Evolutionary conservation across 2,797 vertebrate genomes (phyloP), one percentile per base, ranked within the genome.

Genomic region (Hipposideros larvatus): DNA sequence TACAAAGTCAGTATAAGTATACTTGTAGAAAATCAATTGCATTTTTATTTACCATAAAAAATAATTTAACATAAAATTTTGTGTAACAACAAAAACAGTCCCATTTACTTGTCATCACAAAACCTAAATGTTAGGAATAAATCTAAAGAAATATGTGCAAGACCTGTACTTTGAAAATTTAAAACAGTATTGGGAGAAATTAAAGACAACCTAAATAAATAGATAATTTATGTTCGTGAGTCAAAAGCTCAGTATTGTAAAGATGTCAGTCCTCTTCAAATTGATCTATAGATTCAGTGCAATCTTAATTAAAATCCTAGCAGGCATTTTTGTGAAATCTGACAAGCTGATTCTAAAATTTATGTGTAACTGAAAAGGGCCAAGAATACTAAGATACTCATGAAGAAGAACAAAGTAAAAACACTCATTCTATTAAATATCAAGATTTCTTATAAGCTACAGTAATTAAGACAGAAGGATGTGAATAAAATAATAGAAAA

Each of bases 1-100:
- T 31, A 66, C 18, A 90, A 87, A 89, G 46, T 84, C 90, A 46
- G 41, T 74, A 63, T 53, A 43, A 43, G 6, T 43, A 43, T 43
- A 43, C 43, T 43, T 43, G 5, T 43, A 84, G 16, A 68, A 96
- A 41, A 61, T 43, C 6, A 55, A 34, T 63, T 91, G 86, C 43
- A 57, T 71, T 91, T 88, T 87, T 85, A 90, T 37, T 82, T 66
- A 77, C 8, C 34, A 83, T 51, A 75, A 93, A 83, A 80, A 94
- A 46, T 10, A 75, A 24, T 87, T 46, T 37, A 89, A 55, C 24
- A 80, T 37, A 53, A 53, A 80, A 43, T 43, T 90, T 87, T 85
- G 14, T 83, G 89, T 90, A 75, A 74, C 11, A 74, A 48, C 19
- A 78, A 85, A 87, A 80, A 70, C 78, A 71, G 66, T 63, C 21